A percentile compares a stretch with the other conserved stretches of the same genome.
phyloP scores from a whole-genome alignment of 1,140 invertebrate species.

The Drosophila subpulchrella region DNA sequence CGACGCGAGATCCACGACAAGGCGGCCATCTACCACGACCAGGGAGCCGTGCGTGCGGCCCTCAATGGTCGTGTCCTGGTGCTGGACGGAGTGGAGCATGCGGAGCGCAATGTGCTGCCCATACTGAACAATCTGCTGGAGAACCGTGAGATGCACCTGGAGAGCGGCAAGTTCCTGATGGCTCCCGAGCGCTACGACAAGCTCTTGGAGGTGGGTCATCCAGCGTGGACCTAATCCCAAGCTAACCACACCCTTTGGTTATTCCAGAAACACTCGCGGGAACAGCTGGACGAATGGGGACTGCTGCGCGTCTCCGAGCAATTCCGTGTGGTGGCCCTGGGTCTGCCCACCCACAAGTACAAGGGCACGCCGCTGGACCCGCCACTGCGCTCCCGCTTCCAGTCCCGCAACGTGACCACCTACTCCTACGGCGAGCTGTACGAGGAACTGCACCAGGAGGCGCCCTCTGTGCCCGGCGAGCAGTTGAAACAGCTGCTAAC shows the following conservation, averaged over 20 bases:
- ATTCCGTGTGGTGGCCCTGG: constrained; percentile 96
- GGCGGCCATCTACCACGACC: constrained; percentile 96
- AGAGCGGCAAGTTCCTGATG: constrained; percentile 97
- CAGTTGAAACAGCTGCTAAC: constrained; percentile 91
- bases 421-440: constrained; percentile 88
- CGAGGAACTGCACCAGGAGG: constrained; percentile 85
- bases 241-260: neutral
- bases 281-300: constrained; percentile 93
- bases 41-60: constrained; percentile 97
- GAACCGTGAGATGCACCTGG: constrained; percentile 99
- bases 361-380: constrained; percentile 97
- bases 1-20: constrained; percentile 95
- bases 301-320: constrained; percentile 95
- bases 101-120: constrained; percentile 97
- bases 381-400: constrained; percentile 96
- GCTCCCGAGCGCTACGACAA: constrained; percentile 95
- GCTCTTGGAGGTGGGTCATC: constrained; percentile 90
- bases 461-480: constrained; percentile 86
- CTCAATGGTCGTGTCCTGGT: constrained; percentile 94
- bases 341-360: constrained; percentile 94
- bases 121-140: constrained; percentile 99
- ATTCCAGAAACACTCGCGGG: constrained; percentile 86
- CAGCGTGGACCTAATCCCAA: neutral
- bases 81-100: constrained; percentile 99
- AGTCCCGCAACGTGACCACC: constrained; percentile 92